Evolutionary conservation across 2,888 invertebrate genomes (phyloP).

Genomic region (Macroteleia sp.): DNA sequence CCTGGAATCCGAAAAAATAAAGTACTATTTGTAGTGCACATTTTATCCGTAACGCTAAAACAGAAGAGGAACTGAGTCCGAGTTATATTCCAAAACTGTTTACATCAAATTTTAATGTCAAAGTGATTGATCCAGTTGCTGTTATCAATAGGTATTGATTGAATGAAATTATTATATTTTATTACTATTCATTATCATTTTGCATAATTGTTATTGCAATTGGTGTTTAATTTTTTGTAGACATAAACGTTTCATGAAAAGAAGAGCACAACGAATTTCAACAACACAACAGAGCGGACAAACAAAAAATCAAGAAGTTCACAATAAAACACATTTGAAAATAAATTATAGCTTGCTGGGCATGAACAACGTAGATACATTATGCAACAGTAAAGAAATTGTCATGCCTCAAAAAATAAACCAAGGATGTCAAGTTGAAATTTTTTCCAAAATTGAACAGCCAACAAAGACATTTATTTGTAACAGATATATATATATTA

Average conservation of each 20-base stretch:
- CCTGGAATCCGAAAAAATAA: no score
- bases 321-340: not conserved
- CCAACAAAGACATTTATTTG: conserved; percentile 37
- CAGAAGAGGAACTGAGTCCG: no score
- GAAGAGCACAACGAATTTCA: not conserved
- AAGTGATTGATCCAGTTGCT: no score
- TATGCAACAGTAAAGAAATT: not conserved
- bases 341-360: not conserved
- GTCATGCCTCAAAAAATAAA: conserved; percentile 6
- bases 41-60: no score
- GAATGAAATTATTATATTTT: not conserved
- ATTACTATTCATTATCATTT: not conserved
- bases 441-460: conserved; percentile 2
- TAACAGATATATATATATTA: conserved; percentile 34
- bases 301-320: not conserved
- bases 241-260: conserved; percentile 6
- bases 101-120: no score
- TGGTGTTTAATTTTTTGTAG: conserved; percentile 6
- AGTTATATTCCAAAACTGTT: no score
- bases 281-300: not conserved
- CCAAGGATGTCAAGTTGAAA: conserved; percentile 46
- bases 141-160: not conserved
- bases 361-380: not conserved
- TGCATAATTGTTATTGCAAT: not conserved
- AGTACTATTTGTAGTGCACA: no score